Percentiles rank a stretch among this genome's conserved stretches.
phyloP scores from a whole-genome alignment of 2,797 vertebrate genomes.

The Rachycentron canadum region DNA sequence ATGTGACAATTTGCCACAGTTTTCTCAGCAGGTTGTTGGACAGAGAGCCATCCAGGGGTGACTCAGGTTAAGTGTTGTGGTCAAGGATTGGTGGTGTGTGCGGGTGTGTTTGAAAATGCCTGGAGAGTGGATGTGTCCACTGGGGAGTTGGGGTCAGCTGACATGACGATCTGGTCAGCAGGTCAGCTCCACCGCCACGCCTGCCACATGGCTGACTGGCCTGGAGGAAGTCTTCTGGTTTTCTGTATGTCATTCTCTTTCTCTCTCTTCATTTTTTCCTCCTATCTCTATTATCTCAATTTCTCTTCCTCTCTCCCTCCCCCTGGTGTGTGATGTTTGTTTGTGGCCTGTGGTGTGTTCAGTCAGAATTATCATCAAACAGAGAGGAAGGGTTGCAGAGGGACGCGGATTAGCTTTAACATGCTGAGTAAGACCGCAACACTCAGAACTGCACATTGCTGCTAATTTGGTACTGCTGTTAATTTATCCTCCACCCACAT shows the following conservation, averaged over 20 bases:
- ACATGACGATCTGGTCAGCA: slow-evolving; percentile 56
- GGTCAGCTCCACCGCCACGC: slow-evolving; percentile 41
- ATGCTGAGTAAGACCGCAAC: slow-evolving; percentile 74
- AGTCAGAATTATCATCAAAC: slow-evolving; percentile 73
- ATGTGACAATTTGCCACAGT: slow-evolving; percentile 2
- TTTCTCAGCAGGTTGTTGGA: slow-evolving; percentile 37
- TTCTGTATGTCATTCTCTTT: neutral
- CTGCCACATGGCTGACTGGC: slow-evolving; percentile 62
- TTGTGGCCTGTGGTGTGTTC: slow-evolving; percentile 72
- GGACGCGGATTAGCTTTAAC: slow-evolving; percentile 71
- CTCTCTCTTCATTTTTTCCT: slow-evolving; percentile 1
- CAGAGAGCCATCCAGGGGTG: slow-evolving; percentile 21
- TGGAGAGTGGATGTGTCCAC: slow-evolving; percentile 38
- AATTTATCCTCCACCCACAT: slow-evolving; percentile 72
- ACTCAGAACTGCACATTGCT: slow-evolving; percentile 64
- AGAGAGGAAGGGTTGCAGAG: slow-evolving; percentile 51
- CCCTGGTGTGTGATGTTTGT: slow-evolving; percentile 57
- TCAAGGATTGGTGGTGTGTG: slow-evolving; percentile 21
- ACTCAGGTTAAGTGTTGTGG: slow-evolving; percentile 56
- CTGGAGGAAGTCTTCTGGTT: slow-evolving; percentile 18
- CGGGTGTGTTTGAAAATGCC: slow-evolving; percentile 22
- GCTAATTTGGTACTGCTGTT: slow-evolving; percentile 78
- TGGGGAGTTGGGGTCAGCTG: slow-evolving; percentile 33
- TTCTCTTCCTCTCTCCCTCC: slow-evolving; percentile 22
- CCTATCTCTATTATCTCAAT: slow-evolving; percentile 45